Conservation (phyloP, 2,888 invertebrate species). For the Chydorus sphaericus region DNA sequence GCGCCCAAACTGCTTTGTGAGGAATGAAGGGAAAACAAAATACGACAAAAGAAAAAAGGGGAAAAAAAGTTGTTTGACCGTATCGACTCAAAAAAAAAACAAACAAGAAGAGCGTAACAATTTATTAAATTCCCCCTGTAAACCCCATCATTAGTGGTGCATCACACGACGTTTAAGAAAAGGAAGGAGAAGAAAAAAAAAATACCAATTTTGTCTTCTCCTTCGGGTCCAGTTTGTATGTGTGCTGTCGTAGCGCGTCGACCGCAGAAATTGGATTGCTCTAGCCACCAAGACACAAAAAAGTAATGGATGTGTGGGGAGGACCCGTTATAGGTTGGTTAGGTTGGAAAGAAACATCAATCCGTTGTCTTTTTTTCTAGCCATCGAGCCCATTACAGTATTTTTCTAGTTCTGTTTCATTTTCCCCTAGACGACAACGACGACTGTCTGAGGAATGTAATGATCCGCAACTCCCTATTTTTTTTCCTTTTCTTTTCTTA, state of each 20-base stretch:
- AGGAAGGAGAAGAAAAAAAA: too few species aligned
- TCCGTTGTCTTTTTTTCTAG: background rate
- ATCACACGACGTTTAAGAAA: background rate
- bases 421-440: too few species aligned
- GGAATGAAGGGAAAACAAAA: too few species aligned
- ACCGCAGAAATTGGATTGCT: slow-evolving; percentile 5
- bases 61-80: slow-evolving; percentile 1
- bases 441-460: background rate
- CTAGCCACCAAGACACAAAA: slow-evolving; percentile 1
- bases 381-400: background rate
- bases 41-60: background rate
- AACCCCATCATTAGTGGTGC: slow-evolving; percentile 1
- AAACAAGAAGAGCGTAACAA: background rate
- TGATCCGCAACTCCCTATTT: background rate
- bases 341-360: background rate
- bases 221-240: background rate
- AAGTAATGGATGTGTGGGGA: background rate
- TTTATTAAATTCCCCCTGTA: slow-evolving; percentile 4
- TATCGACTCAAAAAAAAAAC: background rate
- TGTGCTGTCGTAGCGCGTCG: background rate
- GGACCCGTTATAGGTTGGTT: background rate
- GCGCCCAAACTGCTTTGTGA: background rate
- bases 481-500: background rate
- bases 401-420: background rate
- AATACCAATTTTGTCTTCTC: background rate